Conservation (phyloP, 2,113 vertebrate species). For the Periophthalmus modestus region DNA sequence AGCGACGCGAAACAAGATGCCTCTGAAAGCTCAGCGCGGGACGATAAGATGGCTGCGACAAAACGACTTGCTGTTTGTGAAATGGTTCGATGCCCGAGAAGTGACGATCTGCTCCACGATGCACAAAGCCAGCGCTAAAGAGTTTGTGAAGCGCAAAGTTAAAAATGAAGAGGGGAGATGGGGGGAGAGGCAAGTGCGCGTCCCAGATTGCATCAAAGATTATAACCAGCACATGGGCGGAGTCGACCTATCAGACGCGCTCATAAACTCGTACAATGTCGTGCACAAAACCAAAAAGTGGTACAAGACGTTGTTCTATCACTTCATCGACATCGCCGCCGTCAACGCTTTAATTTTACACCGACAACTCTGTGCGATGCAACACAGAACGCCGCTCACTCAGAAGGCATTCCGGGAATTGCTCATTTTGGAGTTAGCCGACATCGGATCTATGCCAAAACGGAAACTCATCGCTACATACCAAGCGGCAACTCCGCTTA, state of each 20-base stretch:
- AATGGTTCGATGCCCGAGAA: conserved; percentile 54
- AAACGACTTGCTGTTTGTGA: conserved; percentile 47
- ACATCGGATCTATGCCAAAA: conserved; percentile 48
- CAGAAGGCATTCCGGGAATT: conserved; percentile 58
- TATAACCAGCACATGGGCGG: conserved; percentile 66
- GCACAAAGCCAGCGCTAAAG: conserved; percentile 46
- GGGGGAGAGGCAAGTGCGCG: conserved; percentile 37
- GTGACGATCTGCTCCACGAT: conserved; percentile 54
- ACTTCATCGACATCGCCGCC: conserved; percentile 62
- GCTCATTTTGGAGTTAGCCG: conserved; percentile 53
- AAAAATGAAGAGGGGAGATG: conserved; percentile 46
- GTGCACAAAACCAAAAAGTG: conserved; percentile 58
- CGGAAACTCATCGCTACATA: conserved; percentile 8
- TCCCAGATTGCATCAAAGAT: conserved; percentile 53
- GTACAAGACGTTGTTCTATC: conserved; percentile 64
- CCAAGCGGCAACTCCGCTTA: background rate
- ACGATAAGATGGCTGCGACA: conserved; percentile 58
- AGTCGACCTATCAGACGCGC: conserved; percentile 58
- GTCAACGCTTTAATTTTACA: conserved; percentile 62
- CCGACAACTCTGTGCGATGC: conserved; percentile 57
- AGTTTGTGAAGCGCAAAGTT: conserved; percentile 33
- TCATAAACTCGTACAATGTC: conserved; percentile 62
- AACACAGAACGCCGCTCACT: conserved; percentile 7
- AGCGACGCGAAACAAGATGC: conserved; percentile 16
- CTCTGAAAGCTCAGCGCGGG: conserved; percentile 33